Evolutionary conservation across 2,888 invertebrate species (phyloP).

Genomic region (Enchytraeus crypticus): DNA sequence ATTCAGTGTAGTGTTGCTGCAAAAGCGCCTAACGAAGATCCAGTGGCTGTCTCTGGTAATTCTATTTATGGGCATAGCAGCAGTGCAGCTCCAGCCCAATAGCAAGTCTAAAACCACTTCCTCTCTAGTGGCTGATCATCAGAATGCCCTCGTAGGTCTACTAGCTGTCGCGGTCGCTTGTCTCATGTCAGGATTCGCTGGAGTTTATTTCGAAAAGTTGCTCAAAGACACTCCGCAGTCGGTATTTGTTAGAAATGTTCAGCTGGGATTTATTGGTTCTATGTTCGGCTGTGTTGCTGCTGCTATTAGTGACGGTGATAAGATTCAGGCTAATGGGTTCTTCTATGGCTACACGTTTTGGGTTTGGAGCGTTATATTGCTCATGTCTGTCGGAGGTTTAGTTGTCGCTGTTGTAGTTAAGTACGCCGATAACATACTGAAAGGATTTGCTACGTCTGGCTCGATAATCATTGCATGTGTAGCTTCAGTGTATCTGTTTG

Average conservation of each 20-base stretch:
- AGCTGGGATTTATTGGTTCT: constrained; percentile 80
- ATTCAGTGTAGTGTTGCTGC: constrained; percentile 50
- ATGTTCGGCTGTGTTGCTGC: constrained; percentile 81
- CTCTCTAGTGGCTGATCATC: constrained; percentile 25
- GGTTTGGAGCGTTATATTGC: constrained; percentile 68
- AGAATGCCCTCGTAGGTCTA: constrained; percentile 37
- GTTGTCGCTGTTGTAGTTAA: constrained; percentile 95
- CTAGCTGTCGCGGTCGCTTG: constrained; percentile 53
- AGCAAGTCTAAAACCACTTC: not conserved
- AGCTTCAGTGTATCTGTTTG: constrained; percentile 83
- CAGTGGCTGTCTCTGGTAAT: constrained; percentile 52
- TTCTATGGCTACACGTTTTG: constrained; percentile 55
- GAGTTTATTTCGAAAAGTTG: constrained; percentile 90
- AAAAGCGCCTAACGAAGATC: constrained; percentile 40
- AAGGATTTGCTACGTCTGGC: constrained; percentile 81
- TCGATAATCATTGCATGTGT: constrained; percentile 92
- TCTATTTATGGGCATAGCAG: constrained; percentile 50
- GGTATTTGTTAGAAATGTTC: constrained; percentile 93
- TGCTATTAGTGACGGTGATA: constrained; percentile 49
- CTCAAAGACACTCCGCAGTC: constrained; percentile 69
- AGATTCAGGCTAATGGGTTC: constrained; percentile 61
- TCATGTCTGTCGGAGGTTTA: constrained; percentile 86
- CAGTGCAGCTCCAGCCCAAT: constrained; percentile 47
- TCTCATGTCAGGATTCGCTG: constrained; percentile 83
- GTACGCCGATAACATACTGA: constrained; percentile 96